Conservation (phyloP, 2,888 invertebrate genomes). For the Himalopsyche tibetana region DNA sequence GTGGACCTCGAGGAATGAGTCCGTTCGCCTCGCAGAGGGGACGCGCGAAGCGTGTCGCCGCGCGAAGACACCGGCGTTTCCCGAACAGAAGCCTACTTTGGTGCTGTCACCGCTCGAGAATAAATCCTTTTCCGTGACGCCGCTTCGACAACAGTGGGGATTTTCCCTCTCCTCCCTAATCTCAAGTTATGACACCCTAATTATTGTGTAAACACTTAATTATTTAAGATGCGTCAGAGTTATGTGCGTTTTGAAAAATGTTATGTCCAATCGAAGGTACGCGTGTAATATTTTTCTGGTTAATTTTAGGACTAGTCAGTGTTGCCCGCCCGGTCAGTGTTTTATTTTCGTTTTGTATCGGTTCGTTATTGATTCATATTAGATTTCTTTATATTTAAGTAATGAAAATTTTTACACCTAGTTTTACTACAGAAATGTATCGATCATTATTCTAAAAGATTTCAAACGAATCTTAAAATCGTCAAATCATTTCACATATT, state of each 20-base stretch:
- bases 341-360: background rate
- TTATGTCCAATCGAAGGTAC: conserved; percentile 42
- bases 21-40: background rate
- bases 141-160: background rate
- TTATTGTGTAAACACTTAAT: conserved; percentile 42
- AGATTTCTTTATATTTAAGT: too few species aligned
- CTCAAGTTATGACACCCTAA: conserved; percentile 19
- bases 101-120: conserved; percentile 30
- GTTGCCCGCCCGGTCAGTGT: conserved; percentile 36
- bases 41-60: background rate
- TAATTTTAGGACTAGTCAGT: conserved; percentile 42
- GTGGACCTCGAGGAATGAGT: conserved; percentile 64
- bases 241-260: conserved; percentile 40
- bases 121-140: conserved; percentile 24
- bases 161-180: background rate
- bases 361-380: background rate
- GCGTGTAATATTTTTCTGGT: conserved; percentile 35
- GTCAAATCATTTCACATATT: too few species aligned
- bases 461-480: too few species aligned
- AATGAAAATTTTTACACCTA: too few species aligned
- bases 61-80: background rate
- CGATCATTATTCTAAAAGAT: too few species aligned
- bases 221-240: conserved; percentile 31
- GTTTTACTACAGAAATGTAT: too few species aligned
- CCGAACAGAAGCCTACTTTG: conserved; percentile 11